Base-by-base conservation (phyloP, 2,113 vertebrate genomes). In the Halichoeres trimaculatus region DNA sequence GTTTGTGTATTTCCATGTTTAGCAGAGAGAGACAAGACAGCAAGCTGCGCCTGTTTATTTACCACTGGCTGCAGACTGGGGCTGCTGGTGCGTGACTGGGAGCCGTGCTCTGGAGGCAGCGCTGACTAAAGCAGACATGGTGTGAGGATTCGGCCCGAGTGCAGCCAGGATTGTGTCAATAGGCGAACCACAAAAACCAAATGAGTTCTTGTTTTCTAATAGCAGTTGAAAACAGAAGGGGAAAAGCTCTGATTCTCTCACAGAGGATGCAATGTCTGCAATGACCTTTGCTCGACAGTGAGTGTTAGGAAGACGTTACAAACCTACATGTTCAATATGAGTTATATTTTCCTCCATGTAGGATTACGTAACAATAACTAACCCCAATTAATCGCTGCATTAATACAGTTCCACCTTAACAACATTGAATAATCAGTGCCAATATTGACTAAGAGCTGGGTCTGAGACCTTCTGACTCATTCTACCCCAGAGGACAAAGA, bases 21-120 rank as follows among this genome's bases (percentile, higher is more conserved):
- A 74, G 78, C 55, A 78, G 36, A 55, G 59, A 41, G 45, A 74
- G 65, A 80, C 76, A 77, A 90, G 84, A 89, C 78, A 85, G 69
- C 26, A 16, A 77, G 74, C 80, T 47, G 65, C 8, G 64, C 58
- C 77, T 85, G 56, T 92, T 90, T 90, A 86, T 87, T 89, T 83
- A 79, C 80, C 72, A 60, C 56, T 76, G 36, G 5, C 66, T 86
- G 70, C 69, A 86, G 79, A 76, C 64, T 50, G 70, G 41, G 83
- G 52, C 73, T 85, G 77, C 62, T 78, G 76, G 75, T 82, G 89
- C 81, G 71, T 90, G 89, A 85, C 88, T 72, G 48, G 56, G 83
- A 77, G 73, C 81, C 57, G 34, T 78, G 65, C 64, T 76, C 70
- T 41, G n/a, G 69, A 84, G 75, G 82, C 76, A 66, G 4, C 75